Evolutionary conservation across 2,888 invertebrate species (phyloP).

Genomic region (Encarsia formosa): DNA sequence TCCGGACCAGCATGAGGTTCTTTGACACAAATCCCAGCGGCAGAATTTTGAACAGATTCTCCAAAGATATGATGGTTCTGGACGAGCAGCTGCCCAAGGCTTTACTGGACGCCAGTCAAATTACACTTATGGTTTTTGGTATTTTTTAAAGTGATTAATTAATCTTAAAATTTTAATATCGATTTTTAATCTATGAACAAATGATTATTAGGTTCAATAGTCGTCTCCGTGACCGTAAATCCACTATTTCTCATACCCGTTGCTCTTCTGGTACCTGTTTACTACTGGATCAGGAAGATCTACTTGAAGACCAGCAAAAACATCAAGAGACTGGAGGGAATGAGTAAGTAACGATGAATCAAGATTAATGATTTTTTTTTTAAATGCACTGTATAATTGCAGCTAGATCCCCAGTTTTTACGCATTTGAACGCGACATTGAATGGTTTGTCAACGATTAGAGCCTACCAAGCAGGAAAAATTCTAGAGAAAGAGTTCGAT

Average conservation of each 20-base stretch:
- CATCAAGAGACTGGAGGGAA: conserved; percentile 64
- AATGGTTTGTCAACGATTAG: conserved; percentile 85
- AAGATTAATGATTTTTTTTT: background rate
- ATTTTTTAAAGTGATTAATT: conserved; percentile 69
- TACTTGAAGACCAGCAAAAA: conserved; percentile 71
- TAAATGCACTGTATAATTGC: conserved; percentile 3
- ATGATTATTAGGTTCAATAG: conserved; percentile 61
- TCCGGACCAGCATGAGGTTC: conserved; percentile 74
- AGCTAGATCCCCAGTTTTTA: conserved; percentile 80
- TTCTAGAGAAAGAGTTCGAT: conserved; percentile 74
- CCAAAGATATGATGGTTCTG: conserved; percentile 77
- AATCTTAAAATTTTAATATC: conserved; percentile 67
- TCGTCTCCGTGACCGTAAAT: conserved; percentile 61
- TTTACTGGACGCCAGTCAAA: conserved; percentile 62
- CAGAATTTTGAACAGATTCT: conserved; percentile 76
- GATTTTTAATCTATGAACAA: conserved; percentile 65
- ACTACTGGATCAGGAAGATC: conserved; percentile 59
- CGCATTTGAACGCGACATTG: conserved; percentile 80
- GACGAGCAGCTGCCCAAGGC: conserved; percentile 70
- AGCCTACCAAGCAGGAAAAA: conserved; percentile 68
- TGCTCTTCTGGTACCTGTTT: conserved; percentile 56
- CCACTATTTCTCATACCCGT: conserved; percentile 61
- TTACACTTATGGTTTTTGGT: conserved; percentile 67
- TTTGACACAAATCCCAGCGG: conserved; percentile 82
- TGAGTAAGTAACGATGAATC: conserved; percentile 51